Evolutionary conservation across 2,888 invertebrate species (phyloP).

Genomic region (Conchocele bisecta): DNA sequence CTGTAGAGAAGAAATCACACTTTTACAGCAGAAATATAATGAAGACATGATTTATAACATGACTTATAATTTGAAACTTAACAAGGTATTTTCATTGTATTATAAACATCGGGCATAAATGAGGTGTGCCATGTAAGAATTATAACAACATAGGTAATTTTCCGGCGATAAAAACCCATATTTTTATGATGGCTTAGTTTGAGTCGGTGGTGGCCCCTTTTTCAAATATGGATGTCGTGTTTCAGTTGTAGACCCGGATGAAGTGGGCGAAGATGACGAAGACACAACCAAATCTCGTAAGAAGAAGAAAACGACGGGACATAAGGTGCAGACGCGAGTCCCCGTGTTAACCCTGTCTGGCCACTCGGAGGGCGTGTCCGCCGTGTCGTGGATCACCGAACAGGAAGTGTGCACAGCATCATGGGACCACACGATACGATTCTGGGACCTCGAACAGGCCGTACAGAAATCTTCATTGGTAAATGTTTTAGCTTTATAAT

Average conservation of each 20-base stretch:
- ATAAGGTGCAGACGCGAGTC: constrained; percentile 73
- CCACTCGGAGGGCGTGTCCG: constrained; percentile 95
- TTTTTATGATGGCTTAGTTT: too few relatives aligned
- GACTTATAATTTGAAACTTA: too few relatives aligned
- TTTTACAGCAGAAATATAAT: too few relatives aligned
- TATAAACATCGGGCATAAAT: too few relatives aligned
- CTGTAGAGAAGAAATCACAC: too few relatives aligned
- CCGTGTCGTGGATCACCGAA: constrained; percentile 92
- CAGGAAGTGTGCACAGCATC: constrained; percentile 92
- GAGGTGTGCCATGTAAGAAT: too few relatives aligned
- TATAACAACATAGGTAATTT: too few relatives aligned
- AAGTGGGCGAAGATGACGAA: constrained; percentile 61
- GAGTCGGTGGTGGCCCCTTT: neutral
- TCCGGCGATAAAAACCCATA: too few relatives aligned
- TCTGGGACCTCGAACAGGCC: constrained; percentile 95
- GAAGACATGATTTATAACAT: too few relatives aligned
- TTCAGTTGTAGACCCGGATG: constrained; percentile 46
- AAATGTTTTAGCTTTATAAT: constrained; percentile 11
- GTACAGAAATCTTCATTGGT: constrained; percentile 91
- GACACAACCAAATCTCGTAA: constrained; percentile 75
- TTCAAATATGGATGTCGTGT: neutral
- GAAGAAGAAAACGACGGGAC: constrained; percentile 69
- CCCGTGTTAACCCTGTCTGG: constrained; percentile 94
- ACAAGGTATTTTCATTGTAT: too few relatives aligned
- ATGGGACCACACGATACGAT: constrained; percentile 97